These are phyloP conservation scores for Vollenhovia emeryi DNA, from an alignment of 1,140 invertebrate species.

Conservation along the genomic window DNA sequence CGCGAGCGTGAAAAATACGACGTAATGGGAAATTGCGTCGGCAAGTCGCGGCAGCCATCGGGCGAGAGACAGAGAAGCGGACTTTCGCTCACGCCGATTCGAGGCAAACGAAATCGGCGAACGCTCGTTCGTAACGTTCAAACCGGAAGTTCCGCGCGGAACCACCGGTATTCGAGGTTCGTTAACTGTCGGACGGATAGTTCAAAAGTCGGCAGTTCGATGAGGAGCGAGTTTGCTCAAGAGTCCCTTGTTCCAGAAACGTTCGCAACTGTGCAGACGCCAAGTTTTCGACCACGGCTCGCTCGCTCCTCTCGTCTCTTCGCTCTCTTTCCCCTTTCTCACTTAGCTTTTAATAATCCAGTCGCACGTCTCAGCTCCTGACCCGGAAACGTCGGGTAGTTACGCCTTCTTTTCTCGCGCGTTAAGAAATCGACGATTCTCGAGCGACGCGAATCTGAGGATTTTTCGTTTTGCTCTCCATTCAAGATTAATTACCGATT, in stretches of 20 bases:
- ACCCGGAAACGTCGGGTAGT: constrained; percentile 47
- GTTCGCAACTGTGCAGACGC: constrained; percentile 56
- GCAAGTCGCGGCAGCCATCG: background rate
- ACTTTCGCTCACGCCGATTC: background rate
- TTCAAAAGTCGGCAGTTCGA: constrained; percentile 57
- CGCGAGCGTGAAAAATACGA: background rate
- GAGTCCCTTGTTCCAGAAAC: constrained; percentile 73
- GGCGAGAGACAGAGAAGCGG: background rate
- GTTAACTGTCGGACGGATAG: constrained; percentile 55
- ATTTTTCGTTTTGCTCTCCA: constrained; percentile 4
- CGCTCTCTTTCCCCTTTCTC: constrained; percentile 27
- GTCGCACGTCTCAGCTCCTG: constrained; percentile 70
- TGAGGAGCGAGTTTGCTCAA: constrained; percentile 68
- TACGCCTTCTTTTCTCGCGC: constrained; percentile 38
- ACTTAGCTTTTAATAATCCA: constrained; percentile 72
- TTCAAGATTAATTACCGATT: constrained; percentile 37
- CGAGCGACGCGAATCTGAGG: background rate
- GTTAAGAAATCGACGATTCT: constrained; percentile 27
- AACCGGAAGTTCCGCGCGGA: constrained; percentile 59
- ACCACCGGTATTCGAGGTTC: constrained; percentile 54
- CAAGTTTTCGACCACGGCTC: constrained; percentile 67
- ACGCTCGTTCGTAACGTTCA: constrained; percentile 24
- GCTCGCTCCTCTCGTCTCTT: background rate
- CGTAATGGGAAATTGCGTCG: background rate
- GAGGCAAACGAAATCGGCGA: constrained; percentile 8